Evolutionary conservation across 2,888 invertebrate species (phyloP).

Genomic region (Drosophila subsilvestris): DNA sequence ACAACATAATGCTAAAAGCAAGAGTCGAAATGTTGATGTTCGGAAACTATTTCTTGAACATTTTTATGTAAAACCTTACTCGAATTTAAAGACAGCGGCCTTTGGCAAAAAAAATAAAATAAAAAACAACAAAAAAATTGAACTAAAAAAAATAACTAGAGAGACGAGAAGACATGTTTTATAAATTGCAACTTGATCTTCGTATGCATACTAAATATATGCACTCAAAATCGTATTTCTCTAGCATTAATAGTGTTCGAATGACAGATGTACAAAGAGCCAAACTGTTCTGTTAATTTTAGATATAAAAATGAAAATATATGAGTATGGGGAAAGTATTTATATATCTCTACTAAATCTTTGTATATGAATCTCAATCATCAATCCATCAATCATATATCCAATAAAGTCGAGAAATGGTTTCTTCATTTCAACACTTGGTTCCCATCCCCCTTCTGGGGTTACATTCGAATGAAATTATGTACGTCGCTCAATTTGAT

Average conservation of each 20-base stretch:
- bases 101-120: constrained; percentile 33
- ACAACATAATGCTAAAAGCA: constrained; percentile 32
- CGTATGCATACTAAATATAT: not conserved
- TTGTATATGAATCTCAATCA: not conserved
- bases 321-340: too few relatives aligned
- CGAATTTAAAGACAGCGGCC: constrained; percentile 53
- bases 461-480: constrained; percentile 38
- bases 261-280: too few relatives aligned
- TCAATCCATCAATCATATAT: constrained; percentile 33
- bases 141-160: constrained; percentile 5
- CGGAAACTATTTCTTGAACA: constrained; percentile 4
- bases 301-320: too few relatives aligned
- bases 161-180: not conserved
- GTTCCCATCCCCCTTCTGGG: constrained; percentile 17
- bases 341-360: not conserved
- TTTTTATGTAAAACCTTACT: constrained; percentile 30
- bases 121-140: constrained; percentile 19
- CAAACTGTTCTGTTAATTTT: too few relatives aligned
- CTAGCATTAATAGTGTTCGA: too few relatives aligned
- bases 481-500: constrained; percentile 48
- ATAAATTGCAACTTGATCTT: not conserved
- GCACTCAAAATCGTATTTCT: too few relatives aligned
- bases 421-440: constrained; percentile 42
- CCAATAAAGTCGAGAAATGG: constrained; percentile 29
- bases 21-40: constrained; percentile 6